These are phyloP conservation scores for Vicugna pacos DNA, from an alignment of 2,113 vertebrate genomes.

Conservation along the genomic window DNA sequence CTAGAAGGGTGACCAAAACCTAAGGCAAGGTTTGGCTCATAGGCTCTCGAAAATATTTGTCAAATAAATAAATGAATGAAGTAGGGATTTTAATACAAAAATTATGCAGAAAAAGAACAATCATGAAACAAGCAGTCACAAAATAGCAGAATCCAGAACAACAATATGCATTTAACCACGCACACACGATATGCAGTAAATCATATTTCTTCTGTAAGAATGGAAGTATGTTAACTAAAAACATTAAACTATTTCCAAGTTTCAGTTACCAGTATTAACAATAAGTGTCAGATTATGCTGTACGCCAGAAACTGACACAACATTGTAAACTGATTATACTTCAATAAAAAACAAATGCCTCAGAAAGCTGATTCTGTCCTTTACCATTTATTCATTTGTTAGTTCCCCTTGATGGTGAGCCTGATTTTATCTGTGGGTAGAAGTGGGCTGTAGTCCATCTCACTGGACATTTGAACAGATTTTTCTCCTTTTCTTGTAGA, in stretches of 20 bases:
- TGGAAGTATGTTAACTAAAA: neutral
- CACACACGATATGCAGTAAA: neutral
- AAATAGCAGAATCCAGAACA: neutral
- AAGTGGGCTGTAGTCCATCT: too few relatives aligned
- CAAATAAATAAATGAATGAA: neutral
- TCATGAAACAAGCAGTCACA: neutral
- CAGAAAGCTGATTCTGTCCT: neutral
- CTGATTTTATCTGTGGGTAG: neutral
- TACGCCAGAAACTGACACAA: too few relatives aligned
- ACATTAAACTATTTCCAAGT: neutral
- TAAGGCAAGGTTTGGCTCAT: neutral
- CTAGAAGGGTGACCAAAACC: neutral
- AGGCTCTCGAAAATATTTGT: neutral
- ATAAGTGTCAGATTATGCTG: neutral
- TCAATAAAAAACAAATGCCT: neutral
- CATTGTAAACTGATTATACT: too few relatives aligned
- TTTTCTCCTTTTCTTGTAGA: neutral
- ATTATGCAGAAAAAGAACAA: neutral
- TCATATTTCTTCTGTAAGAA: neutral
- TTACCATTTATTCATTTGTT: neutral
- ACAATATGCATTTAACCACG: neutral
- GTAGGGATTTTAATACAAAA: neutral
- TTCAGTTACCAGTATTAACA: neutral
- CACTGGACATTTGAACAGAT: neutral
- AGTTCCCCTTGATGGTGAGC: neutral